Evolutionary conservation across 2,888 invertebrate genomes (phyloP), one percentile per base, ranked within the genome.

Genomic region (Eilema griseolum): DNA sequence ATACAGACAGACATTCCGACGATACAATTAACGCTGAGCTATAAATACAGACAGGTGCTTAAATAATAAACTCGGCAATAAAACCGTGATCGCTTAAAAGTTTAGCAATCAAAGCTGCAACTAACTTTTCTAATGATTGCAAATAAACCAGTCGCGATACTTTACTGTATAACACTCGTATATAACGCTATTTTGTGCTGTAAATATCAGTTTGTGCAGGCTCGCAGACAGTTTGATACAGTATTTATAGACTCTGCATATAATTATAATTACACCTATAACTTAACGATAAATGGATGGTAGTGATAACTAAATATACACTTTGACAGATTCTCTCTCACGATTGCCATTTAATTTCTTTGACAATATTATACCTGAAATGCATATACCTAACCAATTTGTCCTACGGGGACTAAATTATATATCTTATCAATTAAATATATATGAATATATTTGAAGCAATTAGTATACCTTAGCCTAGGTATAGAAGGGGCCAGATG

Each of bases 81-180:
- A 57, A 66, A 57, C 57, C 24, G 23, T 28, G 14, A 56, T 65
- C 2, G 65, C 23, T n/a, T 23, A 31, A 65, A 65, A 52, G 70
- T 31, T 63, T 16, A 52, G 41, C 57, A 12, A 62, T 66, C 14
- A 41, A 66, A 73, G 59, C 66, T 66, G 57, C 66, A 33, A 66
- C 56, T 57, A 66, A 28, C 24, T 12, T 66, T 46, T 23, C 63
- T 64, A 66, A 59, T 66, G 33, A 61, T 52, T 28, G 52, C 56
- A 12, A 66, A 74, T 61, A 67, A 69, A 60, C 68, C 60, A 11
- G 20, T 61, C 64, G 62, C 52, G 61, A 71, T 63, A 70, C 71
- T 80, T 74, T 74, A 62, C 59, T 67, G 63, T 20, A 14, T 59
- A 65, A 60, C 67, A 59, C 16, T 16, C 59, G 16, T 59, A 52